These are phyloP conservation scores for Diadema setosum DNA, from an alignment of 35 echinoderm and acorn worm species.

Conservation along the genomic window DNA sequence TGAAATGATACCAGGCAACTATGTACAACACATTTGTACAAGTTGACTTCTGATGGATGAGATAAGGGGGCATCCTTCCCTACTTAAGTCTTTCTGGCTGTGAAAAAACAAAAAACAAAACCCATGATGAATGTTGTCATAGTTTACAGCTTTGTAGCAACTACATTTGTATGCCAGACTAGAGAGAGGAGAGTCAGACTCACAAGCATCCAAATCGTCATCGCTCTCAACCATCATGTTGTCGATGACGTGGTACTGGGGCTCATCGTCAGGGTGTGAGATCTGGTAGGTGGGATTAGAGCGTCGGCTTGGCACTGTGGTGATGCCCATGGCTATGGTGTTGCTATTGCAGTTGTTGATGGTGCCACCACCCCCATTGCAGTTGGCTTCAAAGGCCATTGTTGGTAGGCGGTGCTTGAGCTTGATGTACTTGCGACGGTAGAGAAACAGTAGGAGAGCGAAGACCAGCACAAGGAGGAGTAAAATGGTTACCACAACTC, in stretches of 20 bases:
- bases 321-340: neutral
- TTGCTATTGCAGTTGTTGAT: neutral
- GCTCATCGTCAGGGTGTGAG: constrained; percentile 79
- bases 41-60: no score
- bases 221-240: constrained; percentile 82
- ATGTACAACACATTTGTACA: no score
- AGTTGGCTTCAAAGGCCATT: constrained; percentile 43
- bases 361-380: neutral
- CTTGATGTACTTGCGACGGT: constrained; percentile 92
- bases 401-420: constrained; percentile 77
- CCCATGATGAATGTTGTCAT: no score
- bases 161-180: no score
- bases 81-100: no score
- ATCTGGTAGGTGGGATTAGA: constrained; percentile 97
- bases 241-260: constrained; percentile 95
- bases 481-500: constrained; percentile 60
- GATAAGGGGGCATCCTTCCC: no score
- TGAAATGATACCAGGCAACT: no score
- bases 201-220: constrained; percentile 43
- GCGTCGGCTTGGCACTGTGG: constrained; percentile 41
- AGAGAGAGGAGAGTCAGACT: neutral
- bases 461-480: constrained; percentile 59
- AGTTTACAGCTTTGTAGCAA: no score
- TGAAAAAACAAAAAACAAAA: no score
- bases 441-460: constrained; percentile 68